These are phyloP conservation scores for Syrrhaptes paradoxus DNA, from an alignment of 2,113 vertebrate species.

Conservation along the genomic window DNA sequence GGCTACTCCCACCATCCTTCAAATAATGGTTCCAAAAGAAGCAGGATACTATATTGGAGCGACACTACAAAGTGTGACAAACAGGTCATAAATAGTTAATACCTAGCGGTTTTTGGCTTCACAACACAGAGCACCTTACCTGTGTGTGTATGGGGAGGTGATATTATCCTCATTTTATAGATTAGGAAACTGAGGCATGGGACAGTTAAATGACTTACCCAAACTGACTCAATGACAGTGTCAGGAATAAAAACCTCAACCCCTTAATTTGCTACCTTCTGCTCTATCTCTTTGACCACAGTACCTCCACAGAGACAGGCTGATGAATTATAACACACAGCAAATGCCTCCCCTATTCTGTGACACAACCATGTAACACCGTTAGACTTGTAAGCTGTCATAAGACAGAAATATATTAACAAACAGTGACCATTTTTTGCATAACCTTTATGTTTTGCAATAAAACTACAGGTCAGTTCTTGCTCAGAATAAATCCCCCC, in stretches of 20 bases:
- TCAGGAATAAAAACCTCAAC: neutral
- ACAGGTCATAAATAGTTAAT: neutral
- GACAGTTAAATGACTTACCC: neutral
- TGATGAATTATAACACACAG: neutral
- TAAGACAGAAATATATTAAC: neutral
- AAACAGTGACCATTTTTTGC: neutral
- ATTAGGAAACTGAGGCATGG: neutral
- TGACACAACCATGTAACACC: neutral
- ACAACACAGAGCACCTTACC: neutral
- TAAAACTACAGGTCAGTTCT: neutral
- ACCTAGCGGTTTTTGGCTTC: neutral
- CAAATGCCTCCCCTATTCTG: neutral
- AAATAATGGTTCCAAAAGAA: neutral
- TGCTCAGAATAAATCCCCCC: neutral
- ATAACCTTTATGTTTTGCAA: neutral
- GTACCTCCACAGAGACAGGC: neutral
- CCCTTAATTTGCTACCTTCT: neutral
- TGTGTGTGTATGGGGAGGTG: neutral
- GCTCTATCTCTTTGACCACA: neutral
- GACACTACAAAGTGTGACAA: neutral
- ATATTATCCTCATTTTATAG: neutral
- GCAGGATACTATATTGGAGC: neutral
- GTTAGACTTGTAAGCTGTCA: neutral
- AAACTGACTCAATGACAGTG: neutral
- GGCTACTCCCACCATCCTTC: neutral